Evolutionary conservation across 2,888 invertebrate genomes (phyloP).

Genomic region (Acleris sparsana): DNA sequence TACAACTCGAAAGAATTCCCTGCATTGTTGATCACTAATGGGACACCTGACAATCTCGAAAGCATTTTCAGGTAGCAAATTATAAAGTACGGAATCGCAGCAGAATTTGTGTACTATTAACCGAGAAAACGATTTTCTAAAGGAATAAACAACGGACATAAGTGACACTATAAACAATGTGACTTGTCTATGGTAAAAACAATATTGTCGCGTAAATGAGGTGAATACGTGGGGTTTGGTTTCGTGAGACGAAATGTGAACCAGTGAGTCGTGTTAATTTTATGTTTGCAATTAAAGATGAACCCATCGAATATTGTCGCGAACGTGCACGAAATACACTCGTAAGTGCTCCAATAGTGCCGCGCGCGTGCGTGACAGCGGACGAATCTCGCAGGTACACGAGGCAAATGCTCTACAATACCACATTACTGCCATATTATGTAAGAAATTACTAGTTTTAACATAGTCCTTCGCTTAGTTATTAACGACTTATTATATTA

Average conservation of each 20-base stretch:
- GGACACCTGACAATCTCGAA: background rate
- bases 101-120: background rate
- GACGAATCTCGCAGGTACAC: slow-evolving; percentile 69
- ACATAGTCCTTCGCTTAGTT: slow-evolving; percentile 75
- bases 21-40: background rate
- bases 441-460: slow-evolving; percentile 70
- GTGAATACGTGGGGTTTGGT: slow-evolving; percentile 44
- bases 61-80: background rate
- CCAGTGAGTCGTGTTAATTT: slow-evolving; percentile 60
- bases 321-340: slow-evolving; percentile 44
- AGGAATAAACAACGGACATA: slow-evolving; percentile 7
- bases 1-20: slow-evolving; percentile 5
- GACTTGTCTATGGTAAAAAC: slow-evolving; percentile 14
- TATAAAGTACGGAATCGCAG: background rate
- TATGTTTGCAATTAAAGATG: slow-evolving; percentile 55
- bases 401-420: slow-evolving; percentile 53
- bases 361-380: slow-evolving; percentile 52
- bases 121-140: background rate
- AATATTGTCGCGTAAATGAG: slow-evolving; percentile 37
- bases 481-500: slow-evolving; percentile 69
- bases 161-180: slow-evolving; percentile 20
- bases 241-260: slow-evolving; percentile 42
- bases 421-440: slow-evolving; percentile 81
- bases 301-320: slow-evolving; percentile 74
- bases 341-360: slow-evolving; percentile 65